phyloP scores from a whole-genome alignment of 1,140 invertebrate species.

The Chymomyza costata region DNA sequence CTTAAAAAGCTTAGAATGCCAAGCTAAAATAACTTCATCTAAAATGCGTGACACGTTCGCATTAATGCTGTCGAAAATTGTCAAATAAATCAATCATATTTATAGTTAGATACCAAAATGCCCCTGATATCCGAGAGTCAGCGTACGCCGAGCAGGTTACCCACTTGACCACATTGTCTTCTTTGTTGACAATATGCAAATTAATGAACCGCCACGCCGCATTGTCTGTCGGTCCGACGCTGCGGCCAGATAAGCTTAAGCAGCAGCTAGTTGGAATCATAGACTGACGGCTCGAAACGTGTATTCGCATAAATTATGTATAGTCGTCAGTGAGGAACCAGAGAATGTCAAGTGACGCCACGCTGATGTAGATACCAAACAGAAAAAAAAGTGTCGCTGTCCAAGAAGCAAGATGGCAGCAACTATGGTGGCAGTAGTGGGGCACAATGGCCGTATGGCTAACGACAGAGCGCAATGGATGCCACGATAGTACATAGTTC shows the following conservation, averaged over 20 bases:
- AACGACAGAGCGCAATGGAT: too few species aligned
- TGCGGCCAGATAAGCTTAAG: slow-evolving; percentile 32
- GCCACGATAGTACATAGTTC: too few species aligned
- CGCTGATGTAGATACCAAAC: background rate
- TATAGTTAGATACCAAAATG: slow-evolving; percentile 71
- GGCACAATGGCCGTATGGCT: background rate
- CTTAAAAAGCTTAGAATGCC: too few species aligned
- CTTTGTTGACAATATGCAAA: slow-evolving; percentile 50
- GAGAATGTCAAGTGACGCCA: background rate
- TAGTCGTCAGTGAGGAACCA: slow-evolving; percentile 37
- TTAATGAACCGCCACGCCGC: slow-evolving; percentile 22
- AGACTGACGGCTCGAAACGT: slow-evolving; percentile 39
- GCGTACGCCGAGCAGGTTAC: slow-evolving; percentile 19
- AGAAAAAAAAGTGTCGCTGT: background rate
- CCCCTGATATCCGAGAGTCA: slow-evolving; percentile 52
- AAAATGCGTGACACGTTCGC: slow-evolving; percentile 58
- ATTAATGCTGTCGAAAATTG: slow-evolving; percentile 72
- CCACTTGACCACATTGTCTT: slow-evolving; percentile 3
- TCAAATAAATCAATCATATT: slow-evolving; percentile 74
- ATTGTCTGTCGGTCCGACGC: slow-evolving; percentile 7
- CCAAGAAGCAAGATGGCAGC: slow-evolving; percentile 17
- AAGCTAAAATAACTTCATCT: slow-evolving; percentile 26
- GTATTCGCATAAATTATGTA: slow-evolving; percentile 70
- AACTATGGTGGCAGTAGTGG: slow-evolving; percentile 15
- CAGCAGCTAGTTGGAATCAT: slow-evolving; percentile 16